Evolutionary conservation across 2,113 vertebrate species (phyloP).

Genomic region (Tympanuchus pallidicinctus): DNA sequence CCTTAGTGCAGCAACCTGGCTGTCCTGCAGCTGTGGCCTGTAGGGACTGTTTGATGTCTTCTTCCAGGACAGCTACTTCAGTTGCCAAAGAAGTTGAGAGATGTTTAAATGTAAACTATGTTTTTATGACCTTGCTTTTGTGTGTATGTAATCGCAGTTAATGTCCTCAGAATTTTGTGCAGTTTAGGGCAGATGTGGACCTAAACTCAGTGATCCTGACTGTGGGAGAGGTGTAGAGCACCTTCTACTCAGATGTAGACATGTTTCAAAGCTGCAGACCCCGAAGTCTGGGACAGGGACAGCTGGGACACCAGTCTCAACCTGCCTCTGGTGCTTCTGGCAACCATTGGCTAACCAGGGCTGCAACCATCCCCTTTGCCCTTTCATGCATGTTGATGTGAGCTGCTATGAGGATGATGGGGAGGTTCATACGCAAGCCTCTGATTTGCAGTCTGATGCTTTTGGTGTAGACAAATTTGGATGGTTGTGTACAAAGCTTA

Average conservation of each 20-base stretch:
- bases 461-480: neutral
- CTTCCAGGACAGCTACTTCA: neutral
- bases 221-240: neutral
- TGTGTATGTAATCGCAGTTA: neutral
- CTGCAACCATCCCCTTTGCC: neutral
- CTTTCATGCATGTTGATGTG: rapidly evolving
- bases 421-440: neutral
- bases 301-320: neutral
- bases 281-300: neutral
- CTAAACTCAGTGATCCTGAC: neutral
- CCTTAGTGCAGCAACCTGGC: neutral
- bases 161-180: neutral
- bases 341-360: neutral
- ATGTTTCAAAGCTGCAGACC: neutral
- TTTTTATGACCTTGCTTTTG: neutral
- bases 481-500: neutral
- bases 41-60: neutral
- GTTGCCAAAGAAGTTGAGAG: neutral
- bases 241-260: neutral
- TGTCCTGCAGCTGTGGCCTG: neutral
- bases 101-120: neutral
- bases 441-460: neutral
- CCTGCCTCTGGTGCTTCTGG: neutral
- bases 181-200: neutral
- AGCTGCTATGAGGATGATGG: neutral